Percentiles rank a stretch among this genome's conserved stretches.
These are phyloP conservation scores for Caenorhabditis panamensis DNA, from an alignment of 2,888 invertebrate species.

Conservation along the genomic window DNA sequence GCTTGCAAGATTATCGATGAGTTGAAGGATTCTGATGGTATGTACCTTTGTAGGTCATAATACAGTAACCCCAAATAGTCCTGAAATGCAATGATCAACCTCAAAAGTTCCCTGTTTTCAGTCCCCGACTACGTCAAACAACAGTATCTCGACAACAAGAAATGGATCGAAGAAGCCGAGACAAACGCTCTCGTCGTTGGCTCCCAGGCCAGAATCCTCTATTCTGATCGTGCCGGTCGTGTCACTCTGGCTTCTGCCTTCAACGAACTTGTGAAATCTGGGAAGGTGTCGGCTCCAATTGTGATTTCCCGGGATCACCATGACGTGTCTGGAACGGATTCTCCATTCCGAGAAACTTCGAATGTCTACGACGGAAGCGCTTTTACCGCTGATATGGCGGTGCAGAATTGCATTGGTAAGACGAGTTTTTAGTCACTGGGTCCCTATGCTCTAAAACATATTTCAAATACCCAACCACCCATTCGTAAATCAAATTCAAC, in stretches of 20 bases:
- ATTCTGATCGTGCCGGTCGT: conserved; percentile 84
- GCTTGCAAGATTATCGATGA: conserved; percentile 83
- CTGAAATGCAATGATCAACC: too few relatives aligned
- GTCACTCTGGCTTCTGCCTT: conserved; percentile 84
- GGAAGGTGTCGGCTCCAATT: conserved; percentile 83
- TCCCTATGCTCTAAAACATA: too few relatives aligned
- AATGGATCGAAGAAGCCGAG: conserved; percentile 85
- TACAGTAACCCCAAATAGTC: too few relatives aligned
- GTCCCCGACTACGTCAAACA: conserved; percentile 83
- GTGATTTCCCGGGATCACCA: conserved; percentile 85
- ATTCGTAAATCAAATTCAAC: neutral
- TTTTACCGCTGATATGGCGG: conserved; percentile 85
- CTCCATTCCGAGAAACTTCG: conserved; percentile 85
- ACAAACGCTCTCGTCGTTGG: conserved; percentile 83
- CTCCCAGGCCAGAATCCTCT: conserved; percentile 84
- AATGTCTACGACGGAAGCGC: conserved; percentile 85
- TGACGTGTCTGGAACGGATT: conserved; percentile 86
- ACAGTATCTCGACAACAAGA: conserved; percentile 85
- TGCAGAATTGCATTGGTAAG: conserved; percentile 83
- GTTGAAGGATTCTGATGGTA: conserved; percentile 74
- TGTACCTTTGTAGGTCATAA: conserved; percentile 14
- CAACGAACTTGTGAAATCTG: conserved; percentile 83
- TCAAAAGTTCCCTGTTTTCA: conserved; percentile 66
- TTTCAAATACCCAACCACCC: too few relatives aligned
- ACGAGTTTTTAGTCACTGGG: neutral